Base-by-base conservation (phyloP, 1,140 invertebrate species). In the Zophobas morio region DNA sequence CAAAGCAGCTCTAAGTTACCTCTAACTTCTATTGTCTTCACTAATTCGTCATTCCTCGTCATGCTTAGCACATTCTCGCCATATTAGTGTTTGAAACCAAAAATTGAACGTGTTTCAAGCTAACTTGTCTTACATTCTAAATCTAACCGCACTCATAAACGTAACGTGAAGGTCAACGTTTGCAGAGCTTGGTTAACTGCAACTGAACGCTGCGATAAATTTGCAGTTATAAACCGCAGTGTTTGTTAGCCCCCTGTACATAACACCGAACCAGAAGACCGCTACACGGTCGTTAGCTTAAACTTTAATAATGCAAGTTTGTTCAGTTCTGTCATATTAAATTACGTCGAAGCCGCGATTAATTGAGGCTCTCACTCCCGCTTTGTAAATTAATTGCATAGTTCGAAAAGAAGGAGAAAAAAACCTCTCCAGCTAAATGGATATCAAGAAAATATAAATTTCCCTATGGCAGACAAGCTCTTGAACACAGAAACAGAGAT, bases 181-280 rank as follows among this genome's bases (percentile, higher is more conserved):
- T 33, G 35, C 53, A 54, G 34, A 54, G 51, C 34, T 33, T 32
- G 8, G 3, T 8, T 8, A 46, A 46, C 42, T 46, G 42, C 42
- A 35, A 57, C 37, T 66, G 60, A 66, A 36, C 39, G 60, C 37
- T 42, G 39, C 60, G 20, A 66, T 66, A 66, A 66, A 66, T 66
- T 66, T 42, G 37, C 39, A 42, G 60, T 66, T 66, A 42, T 42
- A 66, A 66, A 66, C 60, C 60, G 20, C 60, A 66, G 39, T 39
- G 37, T 66, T 66, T 66, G 60, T 66, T 60, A 20, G 35, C 36
- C 34, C 8, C 6, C 60, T 42, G 42, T 6, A 63, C 57, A 63
- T 63, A 66, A 66, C 42, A 39, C 60, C 60, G 42, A 66, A 66
- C 60, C 60, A 66, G 37, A 66, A 66, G 60, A 66, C 60, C 60